phyloP scores from a whole-genome alignment of 2,113 vertebrate genomes.

The Leucopsar rothschildi region DNA sequence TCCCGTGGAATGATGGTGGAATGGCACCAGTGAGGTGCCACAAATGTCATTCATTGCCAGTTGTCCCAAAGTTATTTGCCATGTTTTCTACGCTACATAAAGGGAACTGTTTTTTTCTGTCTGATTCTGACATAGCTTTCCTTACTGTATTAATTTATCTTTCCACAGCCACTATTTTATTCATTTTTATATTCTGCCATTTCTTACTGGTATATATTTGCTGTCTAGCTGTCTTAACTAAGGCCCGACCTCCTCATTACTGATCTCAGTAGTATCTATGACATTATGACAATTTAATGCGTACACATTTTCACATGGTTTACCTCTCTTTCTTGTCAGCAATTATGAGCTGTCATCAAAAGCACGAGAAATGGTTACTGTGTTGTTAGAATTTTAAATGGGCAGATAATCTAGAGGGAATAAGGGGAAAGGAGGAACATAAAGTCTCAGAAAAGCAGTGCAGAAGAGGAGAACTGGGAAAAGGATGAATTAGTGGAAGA shows the following conservation, averaged over 20 bases:
- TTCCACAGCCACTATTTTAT: neutral
- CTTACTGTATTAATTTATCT: neutral
- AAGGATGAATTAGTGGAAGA: neutral
- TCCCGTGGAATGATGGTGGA: neutral
- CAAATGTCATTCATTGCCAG: neutral
- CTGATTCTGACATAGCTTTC: neutral
- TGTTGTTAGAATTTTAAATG: neutral
- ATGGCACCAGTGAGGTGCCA: neutral
- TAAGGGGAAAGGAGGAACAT: neutral
- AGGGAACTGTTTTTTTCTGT: neutral
- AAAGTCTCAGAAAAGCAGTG: neutral
- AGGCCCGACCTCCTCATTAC: neutral
- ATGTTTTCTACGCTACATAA: neutral
- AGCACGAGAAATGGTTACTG: neutral
- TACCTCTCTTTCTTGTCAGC: slow-evolving; percentile 12
- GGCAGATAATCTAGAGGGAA: neutral
- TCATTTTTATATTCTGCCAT: neutral
- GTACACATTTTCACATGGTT: neutral
- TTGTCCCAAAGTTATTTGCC: neutral
- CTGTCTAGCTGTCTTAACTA: neutral
- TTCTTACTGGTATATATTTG: neutral
- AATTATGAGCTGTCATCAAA: slow-evolving; percentile 13
- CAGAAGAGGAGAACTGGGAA: neutral
- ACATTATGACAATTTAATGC: slow-evolving; percentile 18
- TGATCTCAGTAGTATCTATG: neutral